Percentiles rank a stretch among this genome's conserved stretches.
Evolutionary conservation across 1,140 invertebrate genomes (phyloP).

Genomic region (Eurosta solidaginis): DNA sequence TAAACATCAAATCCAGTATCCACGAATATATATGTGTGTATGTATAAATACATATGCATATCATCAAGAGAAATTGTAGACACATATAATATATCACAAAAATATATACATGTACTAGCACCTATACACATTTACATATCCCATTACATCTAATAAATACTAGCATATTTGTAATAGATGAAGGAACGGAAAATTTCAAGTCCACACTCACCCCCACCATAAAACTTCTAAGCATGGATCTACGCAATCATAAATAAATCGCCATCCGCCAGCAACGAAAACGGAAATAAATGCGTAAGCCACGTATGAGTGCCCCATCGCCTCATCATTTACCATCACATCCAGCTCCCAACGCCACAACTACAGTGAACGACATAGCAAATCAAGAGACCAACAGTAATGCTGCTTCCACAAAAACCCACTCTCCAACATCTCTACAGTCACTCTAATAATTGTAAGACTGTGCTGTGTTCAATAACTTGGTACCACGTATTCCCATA

Average conservation of each 20-base stretch:
- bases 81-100: constrained; percentile 17
- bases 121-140: not conserved
- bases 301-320: not conserved
- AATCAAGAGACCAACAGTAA: not conserved
- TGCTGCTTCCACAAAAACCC: no score
- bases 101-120: not conserved
- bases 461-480: not conserved
- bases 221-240: not conserved
- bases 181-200: not conserved
- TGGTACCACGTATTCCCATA: not conserved
- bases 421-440: no score
- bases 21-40: not conserved
- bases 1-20: no score
- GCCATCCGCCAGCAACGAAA: not conserved
- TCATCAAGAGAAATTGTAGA: not conserved
- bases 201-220: not conserved
- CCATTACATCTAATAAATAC: not conserved
- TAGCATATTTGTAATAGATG: not conserved
- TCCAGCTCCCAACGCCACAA: no score
- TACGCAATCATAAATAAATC: not conserved
- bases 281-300: not conserved
- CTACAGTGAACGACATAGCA: not conserved
- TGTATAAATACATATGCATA: no score
- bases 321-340: not conserved
- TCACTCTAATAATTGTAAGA: not conserved